A percentile compares a stretch with the other conserved stretches of the same genome.
Conservation (phyloP, 2,113 vertebrate species). For the Lonchura striata region DNA sequence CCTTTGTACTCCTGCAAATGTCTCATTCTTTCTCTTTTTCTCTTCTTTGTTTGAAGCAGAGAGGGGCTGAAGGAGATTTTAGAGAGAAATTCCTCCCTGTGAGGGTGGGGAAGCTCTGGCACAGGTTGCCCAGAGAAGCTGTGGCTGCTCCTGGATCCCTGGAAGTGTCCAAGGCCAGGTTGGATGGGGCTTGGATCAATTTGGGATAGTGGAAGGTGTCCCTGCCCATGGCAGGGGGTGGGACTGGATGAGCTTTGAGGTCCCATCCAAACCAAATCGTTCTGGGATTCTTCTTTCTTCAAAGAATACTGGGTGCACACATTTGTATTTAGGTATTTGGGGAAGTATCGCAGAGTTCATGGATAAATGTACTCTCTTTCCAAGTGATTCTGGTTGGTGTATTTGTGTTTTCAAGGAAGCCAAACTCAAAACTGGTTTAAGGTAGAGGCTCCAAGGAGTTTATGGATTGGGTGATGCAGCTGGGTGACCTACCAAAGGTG, state of each 20-base stretch:
- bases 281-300: not conserved
- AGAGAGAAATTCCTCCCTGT: not conserved
- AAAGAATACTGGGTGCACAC: not conserved
- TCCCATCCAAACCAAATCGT: too few species aligned
- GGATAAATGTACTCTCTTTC: not conserved
- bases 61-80: not conserved
- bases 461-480: not conserved
- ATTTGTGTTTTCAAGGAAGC: not conserved
- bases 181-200: rapidly evolving
- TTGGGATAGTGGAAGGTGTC: not conserved
- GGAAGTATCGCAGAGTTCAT: not conserved
- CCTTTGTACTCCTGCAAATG: not conserved
- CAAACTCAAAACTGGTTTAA: not conserved
- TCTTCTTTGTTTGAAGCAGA: not conserved
- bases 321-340: not conserved
- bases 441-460: not conserved
- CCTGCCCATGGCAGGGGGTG: not conserved
- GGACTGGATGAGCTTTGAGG: rapidly evolving
- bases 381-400: not conserved
- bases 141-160: not conserved
- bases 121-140: not conserved
- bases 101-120: rapidly evolving
- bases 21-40: too few species aligned
- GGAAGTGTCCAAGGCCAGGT: not conserved
- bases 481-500: not conserved